Evolutionary conservation across 2,113 vertebrate genomes (phyloP), one percentile per base, ranked within the genome.

Genomic region (Toxostoma redivivum): DNA sequence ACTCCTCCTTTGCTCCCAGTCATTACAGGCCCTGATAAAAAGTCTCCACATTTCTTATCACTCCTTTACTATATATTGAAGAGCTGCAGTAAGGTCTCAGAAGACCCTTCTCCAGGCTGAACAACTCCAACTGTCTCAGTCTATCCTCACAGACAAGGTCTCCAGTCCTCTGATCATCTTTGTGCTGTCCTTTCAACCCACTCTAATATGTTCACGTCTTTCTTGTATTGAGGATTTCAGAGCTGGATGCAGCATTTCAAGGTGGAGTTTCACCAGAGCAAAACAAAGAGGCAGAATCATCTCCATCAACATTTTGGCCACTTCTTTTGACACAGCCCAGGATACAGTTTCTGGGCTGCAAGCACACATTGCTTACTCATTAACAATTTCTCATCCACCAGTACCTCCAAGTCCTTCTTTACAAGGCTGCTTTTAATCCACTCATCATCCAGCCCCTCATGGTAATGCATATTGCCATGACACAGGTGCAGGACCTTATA

Each of bases 111-210:
- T 61, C 9, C 6, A 61, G 22, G 13, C 18, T 74, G n/a, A 74
- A 73, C 25, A 56, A n/a, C 9, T 40, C 7, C 65, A 77, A 7
- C 30, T 38, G 14, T 53, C 30, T 81, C 35, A 44, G 17, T 51
- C 40, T 66, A 24, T 45, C 38, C 25, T 25, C 20, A 67, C 24
- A 81, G 28, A 13, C 4, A 20, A 60, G 28, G 53, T 51, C 11
- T 74, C 13, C 11, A 38, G 38, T 25, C 3, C 20, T 60, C 33
- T 45, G 3, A 45, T 25, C 13, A 30, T 51, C 53, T 45, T n/a
- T 38, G 19, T n/a, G 33, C 30, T 0, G 0, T 60, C 13, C 53
- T 67, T 51, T 53, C 13, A 5, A 74, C n/a, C 20, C n/a, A 28
- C 24, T 60, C 28, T 40, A 45, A 40, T 5, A 38, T 25, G 16